Conservation (phyloP, 2,113 vertebrate genomes). For the Eulacestoma nigropectus region DNA sequence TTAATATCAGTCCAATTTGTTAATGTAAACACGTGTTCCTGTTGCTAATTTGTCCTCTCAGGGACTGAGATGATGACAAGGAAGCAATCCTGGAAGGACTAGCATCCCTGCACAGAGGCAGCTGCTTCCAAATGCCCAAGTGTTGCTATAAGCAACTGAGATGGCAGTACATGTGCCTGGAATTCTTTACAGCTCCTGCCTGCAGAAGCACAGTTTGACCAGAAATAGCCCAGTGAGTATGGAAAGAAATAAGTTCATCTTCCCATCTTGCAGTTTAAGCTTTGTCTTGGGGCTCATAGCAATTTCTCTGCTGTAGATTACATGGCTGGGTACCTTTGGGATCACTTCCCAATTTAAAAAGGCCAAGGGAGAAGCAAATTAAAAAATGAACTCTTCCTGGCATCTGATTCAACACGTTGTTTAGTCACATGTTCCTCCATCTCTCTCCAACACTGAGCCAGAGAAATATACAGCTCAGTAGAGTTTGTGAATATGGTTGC, state of each 20-base stretch:
- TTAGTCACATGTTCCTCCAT: background rate
- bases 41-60: background rate
- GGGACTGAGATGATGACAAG: background rate
- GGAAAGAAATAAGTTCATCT: conserved; percentile 35
- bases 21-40: background rate
- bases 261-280: background rate
- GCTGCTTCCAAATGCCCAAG: background rate
- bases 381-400: conserved; percentile 21
- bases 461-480: background rate
- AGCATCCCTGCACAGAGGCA: background rate
- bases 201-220: background rate
- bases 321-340: conserved; percentile 21
- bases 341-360: conserved; percentile 39
- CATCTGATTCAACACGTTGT: background rate
- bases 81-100: background rate
- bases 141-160: background rate
- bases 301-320: conserved; percentile 20
- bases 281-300: conserved; percentile 14
- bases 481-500: background rate
- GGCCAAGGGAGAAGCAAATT: background rate
- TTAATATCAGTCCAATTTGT: background rate
- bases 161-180: background rate
- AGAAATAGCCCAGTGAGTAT: background rate
- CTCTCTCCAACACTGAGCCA: background rate
- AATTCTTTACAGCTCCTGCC: background rate